Percentiles rank a stretch among this genome's conserved stretches.
These are phyloP conservation scores for Rhodinocichla rosea DNA, from an alignment of 2,113 vertebrate genomes.

Conservation along the genomic window DNA sequence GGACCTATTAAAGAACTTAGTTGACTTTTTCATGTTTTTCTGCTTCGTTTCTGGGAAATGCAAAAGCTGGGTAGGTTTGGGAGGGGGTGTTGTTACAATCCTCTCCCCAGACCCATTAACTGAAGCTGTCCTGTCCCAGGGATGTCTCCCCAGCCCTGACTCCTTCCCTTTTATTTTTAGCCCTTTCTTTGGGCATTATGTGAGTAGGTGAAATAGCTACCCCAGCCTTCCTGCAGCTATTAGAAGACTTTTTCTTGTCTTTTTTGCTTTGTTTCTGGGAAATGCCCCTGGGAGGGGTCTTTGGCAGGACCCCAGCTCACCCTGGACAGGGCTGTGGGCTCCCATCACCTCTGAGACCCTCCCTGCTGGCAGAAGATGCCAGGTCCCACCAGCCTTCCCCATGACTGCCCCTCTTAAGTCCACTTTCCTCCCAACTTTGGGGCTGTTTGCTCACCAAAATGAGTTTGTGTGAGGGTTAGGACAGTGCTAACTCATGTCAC, in stretches of 20 bases:
- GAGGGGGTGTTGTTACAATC: background rate
- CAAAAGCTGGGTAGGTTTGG: background rate
- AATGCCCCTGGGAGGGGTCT: background rate
- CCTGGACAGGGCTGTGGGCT: rapidly evolving
- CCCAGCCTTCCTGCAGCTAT: background rate
- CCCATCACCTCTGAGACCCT: background rate
- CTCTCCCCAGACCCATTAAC: background rate
- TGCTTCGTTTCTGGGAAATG: background rate
- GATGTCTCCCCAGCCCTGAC: background rate
- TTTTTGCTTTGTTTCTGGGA: background rate
- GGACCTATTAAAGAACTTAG: background rate
- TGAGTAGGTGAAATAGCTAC: background rate
- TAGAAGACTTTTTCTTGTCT: background rate
- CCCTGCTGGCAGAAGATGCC: background rate
- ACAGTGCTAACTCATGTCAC: background rate
- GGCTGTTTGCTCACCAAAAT: background rate
- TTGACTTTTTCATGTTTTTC: background rate
- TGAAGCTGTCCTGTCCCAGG: background rate
- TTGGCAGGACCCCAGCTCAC: background rate
- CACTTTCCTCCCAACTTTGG: background rate
- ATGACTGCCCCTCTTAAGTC: background rate
- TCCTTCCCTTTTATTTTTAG: background rate
- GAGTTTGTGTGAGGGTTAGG: background rate
- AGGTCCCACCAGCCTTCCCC: background rate
- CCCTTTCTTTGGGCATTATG: background rate